Evolutionary conservation across 2,797 vertebrate genomes (phyloP), one percentile per base, ranked within the genome.

Genomic region (Garrulus glandarius): DNA sequence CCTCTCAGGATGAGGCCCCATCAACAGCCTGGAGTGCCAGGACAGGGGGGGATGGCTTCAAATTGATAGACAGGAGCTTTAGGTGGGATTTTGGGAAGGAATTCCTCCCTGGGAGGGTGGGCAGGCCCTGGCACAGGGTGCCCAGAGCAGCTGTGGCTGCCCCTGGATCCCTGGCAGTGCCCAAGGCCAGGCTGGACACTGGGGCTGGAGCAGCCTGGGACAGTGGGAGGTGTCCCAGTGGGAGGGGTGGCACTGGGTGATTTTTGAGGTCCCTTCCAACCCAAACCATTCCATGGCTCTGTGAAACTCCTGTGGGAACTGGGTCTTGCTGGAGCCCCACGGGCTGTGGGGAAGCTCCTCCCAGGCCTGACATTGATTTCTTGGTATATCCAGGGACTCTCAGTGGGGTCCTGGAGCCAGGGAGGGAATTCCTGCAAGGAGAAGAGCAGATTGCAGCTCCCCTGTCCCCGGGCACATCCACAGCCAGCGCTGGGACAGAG

Each of bases 401-500:
- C 21, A 10, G 39, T 16, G 37, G 7, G 9, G 5, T 37, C 17
- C 49, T 53, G 32, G 75, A 55, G n/a, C 41, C 12, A 2, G 22
- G 15, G 12, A 27, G 26, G 32, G 32, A 32, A 44, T 74, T 52
- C 32, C 53, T 47, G 14, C 23, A 13, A 61, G 55, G 37, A 56
- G 29, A 70, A 50, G 47, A 46, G 37, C 15, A 32, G 59, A 52
- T 76, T 56, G 34, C 3, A 3, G 23, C 32, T 61, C 29, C 26
- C 2, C 2, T 70, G 47, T 27, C 50, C n/a, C 44, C 0, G 1
- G 26, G 22, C 39, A 17, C 5, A 8, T 23, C 64, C 3, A 1
- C 30, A 61, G 70, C 30, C 15, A 52, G 61, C 0, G 2, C 49
- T 26, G 32, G 26, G 53, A 27, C 55, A 27, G 36, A 44, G 56